Evolutionary conservation across 1,140 invertebrate species (phyloP), one percentile per base, ranked within the genome.

Genomic region (Drosophila parabipectinata): DNA sequence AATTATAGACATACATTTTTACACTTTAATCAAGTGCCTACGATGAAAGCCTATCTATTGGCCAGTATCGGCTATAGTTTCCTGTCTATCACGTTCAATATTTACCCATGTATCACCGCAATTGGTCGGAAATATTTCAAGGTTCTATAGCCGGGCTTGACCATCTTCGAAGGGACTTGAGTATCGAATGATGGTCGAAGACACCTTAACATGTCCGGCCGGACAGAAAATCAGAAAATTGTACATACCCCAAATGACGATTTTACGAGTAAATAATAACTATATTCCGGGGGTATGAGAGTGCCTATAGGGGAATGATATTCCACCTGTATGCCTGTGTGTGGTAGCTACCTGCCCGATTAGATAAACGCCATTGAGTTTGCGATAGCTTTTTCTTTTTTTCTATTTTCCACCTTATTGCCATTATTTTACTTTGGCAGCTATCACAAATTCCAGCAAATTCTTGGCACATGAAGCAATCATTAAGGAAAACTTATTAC

Each of bases 381-480:
- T 68, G 51, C 63, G 28, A 55, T 52, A 54, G 54, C 30, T 47
- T 73, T 50, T 47, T 47, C 8, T 9, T 14, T 24, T 47, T 14
- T 71, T 82, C 82, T 68, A 71, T 71, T 82, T 82, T 72, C 60
- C 71, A 64, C 72, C 71, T 77, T 61, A 59, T 24, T 79, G 62
- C 21, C 53, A 68, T 58, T 72, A 61, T 51, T 51, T 55, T 44
- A 54, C 48, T 67, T 77, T 77, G 73, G 28, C 73, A 55, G 52
- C 50, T 84, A 84, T 74, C 77, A 79, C 57, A 61, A 61, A 51
- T 18, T 71, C 58, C 52, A 61, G 78, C 52, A 79, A 87, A 87
- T 87, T 87, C 82, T 88, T 87, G 48, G 61, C 62, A 44, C 58
- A 76, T 85, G 82, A 85, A 88, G 82, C 71, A 78, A 87, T 88